Conservation (phyloP, 1,140 invertebrate genomes). For the Papilio machaon region DNA sequence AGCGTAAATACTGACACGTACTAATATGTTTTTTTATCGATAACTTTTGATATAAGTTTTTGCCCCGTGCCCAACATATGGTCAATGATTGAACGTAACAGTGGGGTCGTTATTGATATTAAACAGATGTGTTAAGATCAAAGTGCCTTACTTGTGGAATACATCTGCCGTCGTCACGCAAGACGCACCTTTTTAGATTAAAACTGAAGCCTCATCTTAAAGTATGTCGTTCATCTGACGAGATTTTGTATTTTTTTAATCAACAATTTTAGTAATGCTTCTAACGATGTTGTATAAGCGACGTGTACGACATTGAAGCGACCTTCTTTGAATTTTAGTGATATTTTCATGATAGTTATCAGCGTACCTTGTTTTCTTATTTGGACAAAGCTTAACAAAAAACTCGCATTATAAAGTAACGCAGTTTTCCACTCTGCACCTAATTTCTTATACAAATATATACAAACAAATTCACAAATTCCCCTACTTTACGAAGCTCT, state of each 20-base stretch:
- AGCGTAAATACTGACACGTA: constrained; percentile 49
- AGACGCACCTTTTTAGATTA: not conserved
- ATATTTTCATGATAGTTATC: no score
- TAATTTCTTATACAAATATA: constrained; percentile 74
- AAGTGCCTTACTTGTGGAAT: constrained; percentile 18
- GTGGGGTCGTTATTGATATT: constrained; percentile 48
- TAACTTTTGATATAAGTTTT: constrained; percentile 47
- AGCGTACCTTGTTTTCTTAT: no score
- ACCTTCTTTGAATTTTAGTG: no score
- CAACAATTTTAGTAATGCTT: not conserved
- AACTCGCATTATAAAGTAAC: not conserved
- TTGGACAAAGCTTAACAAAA: no score
- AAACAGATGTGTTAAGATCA: constrained; percentile 43
- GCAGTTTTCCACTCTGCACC: constrained; percentile 51
- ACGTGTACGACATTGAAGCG: no score
- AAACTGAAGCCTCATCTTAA: not conserved
- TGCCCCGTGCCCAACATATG: constrained; percentile 56
- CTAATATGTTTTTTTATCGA: constrained; percentile 44
- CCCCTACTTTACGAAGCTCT: constrained; percentile 63
- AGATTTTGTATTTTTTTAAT: not conserved
- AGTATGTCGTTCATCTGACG: not conserved
- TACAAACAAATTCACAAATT: constrained; percentile 63
- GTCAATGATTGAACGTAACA: constrained; percentile 48
- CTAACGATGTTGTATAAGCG: not conserved
- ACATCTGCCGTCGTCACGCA: constrained; percentile 32